Percentiles rank a stretch among this genome's conserved stretches.
Evolutionary conservation across 2,888 invertebrate species (phyloP).

Genomic region (Nephrocerus scutellatus): DNA sequence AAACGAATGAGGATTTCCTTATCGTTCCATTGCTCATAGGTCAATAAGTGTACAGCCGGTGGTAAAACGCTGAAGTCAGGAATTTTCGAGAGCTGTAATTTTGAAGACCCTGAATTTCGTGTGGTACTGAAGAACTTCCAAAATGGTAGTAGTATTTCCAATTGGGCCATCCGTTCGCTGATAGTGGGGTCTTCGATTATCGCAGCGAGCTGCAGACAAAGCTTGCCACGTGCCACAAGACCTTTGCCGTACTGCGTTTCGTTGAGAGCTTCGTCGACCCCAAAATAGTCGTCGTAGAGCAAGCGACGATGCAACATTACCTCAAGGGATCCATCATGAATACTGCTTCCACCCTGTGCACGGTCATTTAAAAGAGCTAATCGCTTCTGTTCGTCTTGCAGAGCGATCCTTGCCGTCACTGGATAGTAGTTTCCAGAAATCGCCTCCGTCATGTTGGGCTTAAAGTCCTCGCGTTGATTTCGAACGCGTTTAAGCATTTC

Average conservation of each 20-base stretch:
- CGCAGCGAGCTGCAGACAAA: constrained; percentile 55
- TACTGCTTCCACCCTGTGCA: constrained; percentile 72
- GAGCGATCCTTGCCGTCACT: constrained; percentile 70
- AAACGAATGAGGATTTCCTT: constrained; percentile 60
- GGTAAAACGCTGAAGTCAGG: constrained; percentile 50
- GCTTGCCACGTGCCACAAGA: constrained; percentile 63
- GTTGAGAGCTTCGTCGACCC: constrained; percentile 84
- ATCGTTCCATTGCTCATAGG: constrained; percentile 69
- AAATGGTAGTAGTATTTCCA: constrained; percentile 54
- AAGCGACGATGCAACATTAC: constrained; percentile 80
- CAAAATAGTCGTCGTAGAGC: constrained; percentile 82
- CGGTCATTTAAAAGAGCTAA: constrained; percentile 60
- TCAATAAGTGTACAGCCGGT: constrained; percentile 65
- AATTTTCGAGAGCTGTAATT: not conserved
- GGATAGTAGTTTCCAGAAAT: constrained; percentile 91
- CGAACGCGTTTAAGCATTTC: constrained; percentile 65
- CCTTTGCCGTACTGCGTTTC: constrained; percentile 67
- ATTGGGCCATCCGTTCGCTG: constrained; percentile 49
- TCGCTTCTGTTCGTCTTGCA: constrained; percentile 52
- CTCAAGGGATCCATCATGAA: constrained; percentile 69
- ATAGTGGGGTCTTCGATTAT: constrained; percentile 23
- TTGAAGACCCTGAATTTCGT: constrained; percentile 24
- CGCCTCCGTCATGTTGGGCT: constrained; percentile 59
- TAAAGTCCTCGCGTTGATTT: constrained; percentile 69
- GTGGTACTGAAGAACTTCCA: constrained; percentile 57